These are phyloP conservation scores for Hippopotamyrus pictus DNA, from an alignment of 2,797 vertebrate species.

Conservation along the genomic window DNA sequence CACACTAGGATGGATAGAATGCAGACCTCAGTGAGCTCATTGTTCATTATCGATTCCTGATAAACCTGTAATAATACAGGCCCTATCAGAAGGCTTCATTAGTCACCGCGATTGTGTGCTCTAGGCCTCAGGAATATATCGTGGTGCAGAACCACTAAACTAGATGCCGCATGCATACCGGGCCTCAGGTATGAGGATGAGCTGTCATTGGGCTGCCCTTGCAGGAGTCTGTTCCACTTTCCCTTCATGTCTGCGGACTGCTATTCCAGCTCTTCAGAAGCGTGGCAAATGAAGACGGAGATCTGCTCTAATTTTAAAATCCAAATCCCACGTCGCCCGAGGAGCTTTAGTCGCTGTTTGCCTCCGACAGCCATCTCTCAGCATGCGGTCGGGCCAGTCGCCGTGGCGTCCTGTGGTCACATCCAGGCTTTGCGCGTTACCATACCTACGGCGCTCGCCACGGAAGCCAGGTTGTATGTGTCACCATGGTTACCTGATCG, in stretches of 20 bases:
- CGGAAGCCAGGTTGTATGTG: slow-evolving; percentile 24
- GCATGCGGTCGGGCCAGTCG: background rate
- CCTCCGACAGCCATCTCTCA: slow-evolving; percentile 15
- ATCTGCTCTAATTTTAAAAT: slow-evolving; percentile 20
- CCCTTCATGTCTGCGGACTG: slow-evolving; percentile 24
- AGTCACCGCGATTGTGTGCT: background rate
- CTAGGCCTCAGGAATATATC: background rate
- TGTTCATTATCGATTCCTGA: background rate
- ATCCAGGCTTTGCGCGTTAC: background rate
- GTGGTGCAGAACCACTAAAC: background rate
- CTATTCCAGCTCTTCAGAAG: slow-evolving; percentile 24
- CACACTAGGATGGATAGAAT: background rate
- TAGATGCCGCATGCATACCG: background rate
- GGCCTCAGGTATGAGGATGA: slow-evolving; percentile 31
- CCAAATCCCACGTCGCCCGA: background rate
- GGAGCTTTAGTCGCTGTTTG: slow-evolving; percentile 7
- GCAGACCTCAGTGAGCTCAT: background rate
- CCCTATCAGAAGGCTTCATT: background rate
- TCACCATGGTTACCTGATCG: slow-evolving; percentile 35
- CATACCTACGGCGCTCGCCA: slow-evolving; percentile 17
- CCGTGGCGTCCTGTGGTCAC: slow-evolving; percentile 9
- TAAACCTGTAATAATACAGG: background rate
- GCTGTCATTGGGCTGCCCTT: slow-evolving; percentile 53
- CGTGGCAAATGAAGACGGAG: background rate
- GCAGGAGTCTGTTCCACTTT: slow-evolving; percentile 44